Evolutionary conservation across 1,140 invertebrate genomes (phyloP), one percentile per base, ranked within the genome.

Genomic region (Heliconius eleuchia): DNA sequence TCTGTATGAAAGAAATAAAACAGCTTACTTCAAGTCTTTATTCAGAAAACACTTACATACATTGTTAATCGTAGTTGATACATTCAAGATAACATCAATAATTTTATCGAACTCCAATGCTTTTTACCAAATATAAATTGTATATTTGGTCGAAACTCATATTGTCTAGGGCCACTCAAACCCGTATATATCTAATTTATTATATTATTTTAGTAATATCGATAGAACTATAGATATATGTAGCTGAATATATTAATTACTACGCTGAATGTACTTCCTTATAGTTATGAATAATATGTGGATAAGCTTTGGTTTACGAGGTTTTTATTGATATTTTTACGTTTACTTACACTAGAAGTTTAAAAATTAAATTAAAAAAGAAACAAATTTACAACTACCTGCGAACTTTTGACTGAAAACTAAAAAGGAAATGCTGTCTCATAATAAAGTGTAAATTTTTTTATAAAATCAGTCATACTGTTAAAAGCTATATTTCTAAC

Each of bases 41-140:
- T 81, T 81, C 80, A 78, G 80, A 81, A 81, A 81, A 81, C 80
- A 81, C 80, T 81, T 81, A 81, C 72, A 81, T 81, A 78, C 80
- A 81, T 81, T 37, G 80, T 81, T 81, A 78, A 80, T 76, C 71
- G 71, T 71, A 71, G 71, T 19, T 39, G 34, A 81, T 81, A 81
- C 80, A 81, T 77, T 71, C 72, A 55, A 77, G 73, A 81, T 81
- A 81, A 81, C 80, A 81, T 81, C 76, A 81, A 78, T 81, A 81
- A 74, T 74, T 77, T 78, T 18, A 74, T 70, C 27, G 57, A 78
- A 77, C 66, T 77, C 60, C 37, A 74, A 74, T 78, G 73, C 76
- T n/a, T 74, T 77, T 78, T 77, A 81, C 80, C 80, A 81, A 81
- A 81, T 75, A 74, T 78, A 77, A 76, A 76, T 70, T 81, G 50